Evolutionary conservation across 2,888 invertebrate species (phyloP).

Genomic region (Gymnosoma rotundatum): DNA sequence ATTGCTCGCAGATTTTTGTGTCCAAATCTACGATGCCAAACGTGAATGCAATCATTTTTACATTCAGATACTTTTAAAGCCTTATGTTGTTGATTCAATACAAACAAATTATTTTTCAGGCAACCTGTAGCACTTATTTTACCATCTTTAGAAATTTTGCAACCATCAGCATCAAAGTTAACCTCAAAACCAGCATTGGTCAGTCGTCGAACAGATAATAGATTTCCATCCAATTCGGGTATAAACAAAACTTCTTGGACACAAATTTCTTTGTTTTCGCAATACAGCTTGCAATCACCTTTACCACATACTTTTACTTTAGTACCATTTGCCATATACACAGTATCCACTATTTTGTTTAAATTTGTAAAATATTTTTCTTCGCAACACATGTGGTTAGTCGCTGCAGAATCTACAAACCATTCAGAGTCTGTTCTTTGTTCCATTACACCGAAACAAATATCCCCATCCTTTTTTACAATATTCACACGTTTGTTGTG

Average conservation of each 20-base stretch:
- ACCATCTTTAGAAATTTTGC: constrained; percentile 13
- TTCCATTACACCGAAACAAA: constrained; percentile 36
- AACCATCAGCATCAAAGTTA: constrained; percentile 4
- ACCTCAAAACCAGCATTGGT: constrained; percentile 19
- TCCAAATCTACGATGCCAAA: constrained; percentile 47
- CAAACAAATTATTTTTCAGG: too few relatives aligned
- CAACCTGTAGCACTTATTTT: neutral
- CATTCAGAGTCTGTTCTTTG: constrained; percentile 11
- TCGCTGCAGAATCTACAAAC: constrained; percentile 57
- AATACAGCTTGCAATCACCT: constrained; percentile 20
- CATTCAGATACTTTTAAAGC: constrained; percentile 17
- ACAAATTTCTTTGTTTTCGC: constrained; percentile 16
- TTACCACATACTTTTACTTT: constrained; percentile 17
- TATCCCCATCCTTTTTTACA: neutral
- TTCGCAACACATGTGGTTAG: constrained; percentile 45
- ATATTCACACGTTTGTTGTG: constrained; percentile 28
- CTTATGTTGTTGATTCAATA: neutral
- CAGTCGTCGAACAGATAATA: constrained; percentile 22
- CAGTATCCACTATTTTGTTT: constrained; percentile 1
- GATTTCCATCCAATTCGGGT: constrained; percentile 32
- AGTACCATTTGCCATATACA: constrained; percentile 31
- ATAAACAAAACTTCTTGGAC: constrained; percentile 5
- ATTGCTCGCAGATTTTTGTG: constrained; percentile 13
- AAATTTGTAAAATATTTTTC: constrained; percentile 38
- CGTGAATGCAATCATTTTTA: constrained; percentile 21